A percentile compares a stretch with the other conserved stretches of the same genome.
Evolutionary conservation across 2,113 vertebrate species (phyloP).

Genomic region (Sapajus apella): DNA sequence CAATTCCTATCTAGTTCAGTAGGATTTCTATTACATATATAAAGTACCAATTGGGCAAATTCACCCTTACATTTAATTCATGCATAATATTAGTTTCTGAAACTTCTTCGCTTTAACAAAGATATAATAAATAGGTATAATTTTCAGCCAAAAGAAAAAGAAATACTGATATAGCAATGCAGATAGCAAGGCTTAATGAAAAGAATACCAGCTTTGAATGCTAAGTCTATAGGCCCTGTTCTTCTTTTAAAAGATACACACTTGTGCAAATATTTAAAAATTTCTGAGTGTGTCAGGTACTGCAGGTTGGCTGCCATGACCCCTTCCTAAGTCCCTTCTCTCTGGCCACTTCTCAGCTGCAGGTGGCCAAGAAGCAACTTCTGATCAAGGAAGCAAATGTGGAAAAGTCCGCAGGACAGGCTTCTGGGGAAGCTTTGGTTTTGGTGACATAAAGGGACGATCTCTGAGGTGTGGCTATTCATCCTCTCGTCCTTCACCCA

Average conservation of each 20-base stretch:
- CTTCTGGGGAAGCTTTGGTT: neutral
- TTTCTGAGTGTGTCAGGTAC: neutral
- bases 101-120: conserved; percentile 31
- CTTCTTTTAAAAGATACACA: neutral
- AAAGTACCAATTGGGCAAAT: neutral
- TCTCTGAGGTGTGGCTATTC: neutral
- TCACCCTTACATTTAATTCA: conserved; percentile 22
- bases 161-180: neutral
- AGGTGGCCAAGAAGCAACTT: neutral
- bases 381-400: neutral
- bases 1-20: neutral
- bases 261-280: neutral
- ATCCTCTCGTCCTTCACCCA: too few species aligned
- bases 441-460: neutral
- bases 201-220: neutral
- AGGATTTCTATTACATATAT: neutral
- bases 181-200: neutral
- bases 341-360: neutral
- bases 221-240: neutral
- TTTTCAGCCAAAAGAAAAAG: neutral
- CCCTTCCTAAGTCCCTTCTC: neutral
- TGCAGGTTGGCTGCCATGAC: neutral
- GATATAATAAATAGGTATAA: neutral
- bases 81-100: neutral
- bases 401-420: neutral